Evolutionary conservation across 2,888 invertebrate genomes (phyloP).

Genomic region (Andrena chrysosceles): DNA sequence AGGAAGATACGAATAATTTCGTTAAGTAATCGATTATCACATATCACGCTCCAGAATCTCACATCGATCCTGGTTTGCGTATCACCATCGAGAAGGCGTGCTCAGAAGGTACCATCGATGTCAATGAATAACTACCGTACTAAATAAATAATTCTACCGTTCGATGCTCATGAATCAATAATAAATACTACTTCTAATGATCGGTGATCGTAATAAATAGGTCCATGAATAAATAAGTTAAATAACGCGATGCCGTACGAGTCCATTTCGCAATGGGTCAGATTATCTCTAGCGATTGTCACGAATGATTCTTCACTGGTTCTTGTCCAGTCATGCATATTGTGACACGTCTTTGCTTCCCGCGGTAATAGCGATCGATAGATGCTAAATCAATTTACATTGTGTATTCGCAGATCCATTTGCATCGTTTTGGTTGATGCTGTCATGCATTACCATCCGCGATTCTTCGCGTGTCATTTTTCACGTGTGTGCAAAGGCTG

Average conservation of each 20-base stretch:
- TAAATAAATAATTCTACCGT: constrained; percentile 62
- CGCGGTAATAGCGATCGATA: constrained; percentile 14
- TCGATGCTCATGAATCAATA: constrained; percentile 44
- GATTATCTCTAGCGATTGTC: constrained; percentile 57
- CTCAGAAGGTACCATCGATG: constrained; percentile 40
- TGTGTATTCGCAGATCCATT: constrained; percentile 9
- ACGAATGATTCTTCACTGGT: constrained; percentile 27
- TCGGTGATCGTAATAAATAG: constrained; percentile 59
- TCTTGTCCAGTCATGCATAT: constrained; percentile 28
- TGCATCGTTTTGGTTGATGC: constrained; percentile 4
- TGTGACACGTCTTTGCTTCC: constrained; percentile 1
- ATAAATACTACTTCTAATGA: constrained; percentile 44
- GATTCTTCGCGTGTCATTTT: neutral
- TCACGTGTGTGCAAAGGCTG: neutral
- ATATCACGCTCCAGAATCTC: constrained; percentile 30
- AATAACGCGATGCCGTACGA: constrained; percentile 5
- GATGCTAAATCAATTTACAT: constrained; percentile 46
- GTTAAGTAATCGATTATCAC: constrained; percentile 60
- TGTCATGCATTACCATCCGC: constrained; percentile 14
- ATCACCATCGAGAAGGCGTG: constrained; percentile 16
- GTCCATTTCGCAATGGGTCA: constrained; percentile 35
- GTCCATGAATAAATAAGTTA: constrained; percentile 61
- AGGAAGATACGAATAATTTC: constrained; percentile 16
- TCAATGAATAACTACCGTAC: constrained; percentile 64
- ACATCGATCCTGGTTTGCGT: neutral